A percentile compares a stretch with the other conserved stretches of the same genome.
These are phyloP conservation scores for Oryzias curvinotus DNA, from an alignment of 2,113 vertebrate genomes.

Conservation along the genomic window DNA sequence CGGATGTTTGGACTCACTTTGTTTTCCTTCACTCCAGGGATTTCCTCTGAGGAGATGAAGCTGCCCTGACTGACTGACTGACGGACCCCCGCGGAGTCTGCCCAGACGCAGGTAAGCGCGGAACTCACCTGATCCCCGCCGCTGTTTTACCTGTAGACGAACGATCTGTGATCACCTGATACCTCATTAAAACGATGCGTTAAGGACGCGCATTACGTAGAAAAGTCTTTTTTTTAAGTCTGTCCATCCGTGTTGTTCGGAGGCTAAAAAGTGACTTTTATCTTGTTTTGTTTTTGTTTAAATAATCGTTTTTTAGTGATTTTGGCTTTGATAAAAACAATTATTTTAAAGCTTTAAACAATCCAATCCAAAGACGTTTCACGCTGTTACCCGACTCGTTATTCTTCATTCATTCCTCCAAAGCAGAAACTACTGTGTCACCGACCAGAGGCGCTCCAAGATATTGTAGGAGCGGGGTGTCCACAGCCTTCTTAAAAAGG, in stretches of 20 bases:
- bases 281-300: too few species aligned
- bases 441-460: background rate
- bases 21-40: constrained; percentile 35
- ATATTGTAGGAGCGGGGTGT: too few species aligned
- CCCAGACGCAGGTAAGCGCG: constrained; percentile 47
- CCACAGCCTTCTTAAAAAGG: too few species aligned
- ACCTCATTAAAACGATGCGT: too few species aligned
- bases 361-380: background rate
- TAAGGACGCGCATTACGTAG: too few species aligned
- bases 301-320: background rate
- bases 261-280: too few species aligned
- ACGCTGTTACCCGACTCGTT: constrained; percentile 57
- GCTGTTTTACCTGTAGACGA: too few species aligned
- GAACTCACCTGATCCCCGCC: constrained; percentile 5
- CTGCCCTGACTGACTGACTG: background rate
- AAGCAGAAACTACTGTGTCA: background rate
- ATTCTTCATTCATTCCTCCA: constrained; percentile 18
- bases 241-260: too few species aligned
- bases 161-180: too few species aligned
- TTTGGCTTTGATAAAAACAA: background rate
- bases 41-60: constrained; percentile 5
- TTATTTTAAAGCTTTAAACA: background rate
- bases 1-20: background rate
- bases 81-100: constrained; percentile 30
- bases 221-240: too few species aligned